Evolutionary conservation across 2,888 invertebrate genomes (phyloP).

Genomic region (Mantis religiosa): DNA sequence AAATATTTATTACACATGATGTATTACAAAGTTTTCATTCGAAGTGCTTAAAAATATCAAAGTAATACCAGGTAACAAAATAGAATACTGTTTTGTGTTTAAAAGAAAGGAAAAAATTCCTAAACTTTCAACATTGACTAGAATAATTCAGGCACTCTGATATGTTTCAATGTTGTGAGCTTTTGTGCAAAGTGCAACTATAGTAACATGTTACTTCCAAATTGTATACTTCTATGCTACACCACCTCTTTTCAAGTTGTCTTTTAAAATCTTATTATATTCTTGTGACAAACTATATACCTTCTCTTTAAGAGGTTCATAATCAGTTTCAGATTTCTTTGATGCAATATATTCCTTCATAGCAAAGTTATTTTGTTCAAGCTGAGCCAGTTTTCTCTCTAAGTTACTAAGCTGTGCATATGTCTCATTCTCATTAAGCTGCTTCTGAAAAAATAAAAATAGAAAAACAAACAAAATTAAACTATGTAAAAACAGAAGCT

Average conservation of each 20-base stretch:
- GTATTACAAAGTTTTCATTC: background rate
- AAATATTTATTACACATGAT: background rate
- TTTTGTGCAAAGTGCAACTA: background rate
- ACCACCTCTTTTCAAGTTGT: conserved; percentile 29
- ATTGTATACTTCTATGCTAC: background rate
- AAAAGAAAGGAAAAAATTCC: background rate
- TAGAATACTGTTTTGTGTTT: background rate
- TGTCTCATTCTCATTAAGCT: conserved; percentile 67
- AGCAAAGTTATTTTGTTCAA: conserved; percentile 64
- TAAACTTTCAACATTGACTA: background rate
- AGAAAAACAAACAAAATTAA: background rate
- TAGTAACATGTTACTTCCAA: background rate
- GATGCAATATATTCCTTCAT: conserved; percentile 64
- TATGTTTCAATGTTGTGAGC: background rate
- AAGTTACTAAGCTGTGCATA: conserved; percentile 62
- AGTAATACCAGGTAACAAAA: background rate
- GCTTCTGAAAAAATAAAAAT: conserved; percentile 45
- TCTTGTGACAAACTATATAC: conserved; percentile 53
- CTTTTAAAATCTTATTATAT: conserved; percentile 56
- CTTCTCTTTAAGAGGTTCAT: conserved; percentile 56
- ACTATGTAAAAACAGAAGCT: no score
- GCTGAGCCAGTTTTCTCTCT: conserved; percentile 64
- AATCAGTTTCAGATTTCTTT: conserved; percentile 65
- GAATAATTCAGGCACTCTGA: background rate
- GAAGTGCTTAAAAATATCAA: background rate